Evolutionary conservation across 2,113 vertebrate genomes (phyloP).

Genomic region (Xiphophorus couchianus): DNA sequence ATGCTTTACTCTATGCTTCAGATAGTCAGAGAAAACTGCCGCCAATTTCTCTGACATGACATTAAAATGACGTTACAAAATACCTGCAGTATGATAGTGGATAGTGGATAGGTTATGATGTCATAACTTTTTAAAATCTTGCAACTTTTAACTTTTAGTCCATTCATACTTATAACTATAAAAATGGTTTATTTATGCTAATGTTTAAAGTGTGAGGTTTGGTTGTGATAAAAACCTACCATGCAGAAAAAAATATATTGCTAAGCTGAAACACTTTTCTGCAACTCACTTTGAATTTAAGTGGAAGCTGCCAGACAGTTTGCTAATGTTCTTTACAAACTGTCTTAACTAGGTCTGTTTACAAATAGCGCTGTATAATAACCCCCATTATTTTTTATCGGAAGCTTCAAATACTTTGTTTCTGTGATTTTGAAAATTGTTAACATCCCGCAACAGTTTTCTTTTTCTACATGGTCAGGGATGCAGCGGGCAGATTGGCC

Average conservation of each 20-base stretch:
- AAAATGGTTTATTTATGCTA: no score
- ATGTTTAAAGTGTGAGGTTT: not conserved
- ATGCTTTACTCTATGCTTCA: not conserved
- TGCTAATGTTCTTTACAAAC: not conserved
- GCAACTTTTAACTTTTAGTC: not conserved
- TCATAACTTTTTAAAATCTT: not conserved
- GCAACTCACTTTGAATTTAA: not conserved
- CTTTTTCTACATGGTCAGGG: constrained; percentile 71
- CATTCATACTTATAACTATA: not conserved
- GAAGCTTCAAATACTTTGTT: constrained; percentile 1
- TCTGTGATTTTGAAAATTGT: not conserved
- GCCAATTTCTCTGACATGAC: not conserved
- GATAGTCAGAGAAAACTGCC: not conserved
- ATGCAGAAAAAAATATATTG: not conserved
- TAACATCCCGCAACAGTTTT: constrained; percentile 59
- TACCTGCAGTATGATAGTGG: not conserved
- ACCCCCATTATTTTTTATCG: not conserved
- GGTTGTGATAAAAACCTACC: not conserved
- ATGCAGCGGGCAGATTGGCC: constrained; percentile 79
- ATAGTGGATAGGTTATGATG: not conserved
- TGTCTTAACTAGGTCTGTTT: not conserved
- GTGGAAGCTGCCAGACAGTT: not conserved
- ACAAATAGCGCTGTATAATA: not conserved
- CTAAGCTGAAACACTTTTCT: not conserved
- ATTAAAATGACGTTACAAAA: not conserved